Evolutionary conservation across 2,797 vertebrate species (phyloP), one percentile per base, ranked within the genome.

Genomic region (Petrocephalus schoutedeni): DNA sequence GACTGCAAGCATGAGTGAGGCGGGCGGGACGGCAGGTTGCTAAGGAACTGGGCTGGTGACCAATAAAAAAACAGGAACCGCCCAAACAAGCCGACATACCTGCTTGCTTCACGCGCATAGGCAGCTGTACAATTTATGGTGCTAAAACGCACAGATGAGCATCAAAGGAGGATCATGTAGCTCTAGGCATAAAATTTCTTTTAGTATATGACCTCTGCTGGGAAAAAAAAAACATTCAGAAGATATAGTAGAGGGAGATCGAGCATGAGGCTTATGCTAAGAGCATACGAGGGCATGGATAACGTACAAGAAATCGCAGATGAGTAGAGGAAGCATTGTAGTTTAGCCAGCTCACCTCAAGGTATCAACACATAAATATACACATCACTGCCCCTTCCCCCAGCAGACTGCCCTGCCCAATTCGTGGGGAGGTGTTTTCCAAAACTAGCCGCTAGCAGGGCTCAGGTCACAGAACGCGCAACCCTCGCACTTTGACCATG

Each of bases 291-390:
- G 45, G 82, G 49, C n/a, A 12, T 54, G 21, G n/a, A 53, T 14
- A 32, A 67, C 2, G 1, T 53, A 36, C 0, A 0, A 28, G 82
- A 49, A 21, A 54, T 54, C 3, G 32, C 84, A 23, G 54, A 49
- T 23, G 3, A 14, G 54, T 10, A 10, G 28, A 57, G 23, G 3
- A n/a, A 32, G 8, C 19, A 2, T 32, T 86, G 57, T 61, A 49
- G 19, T 86, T 86, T 19, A 88, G 90, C 90, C 80, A 74, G 83
- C 87, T 88, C 58, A 51, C 87, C 71, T 80, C 32, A 88, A 91
- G 56, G 90, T 92, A 91, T 92, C 90, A 84, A 91, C 89, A 21
- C 87, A 87, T 89, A 91, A 92, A 93, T 90, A 92, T 92, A 93
- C 12, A 53, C 16, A 61, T 61, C 89, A 87, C 74, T 89, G 88